A percentile compares a stretch with the other conserved stretches of the same genome.
Conservation (phyloP, 2,888 invertebrate species). For the Andrena marginata region DNA sequence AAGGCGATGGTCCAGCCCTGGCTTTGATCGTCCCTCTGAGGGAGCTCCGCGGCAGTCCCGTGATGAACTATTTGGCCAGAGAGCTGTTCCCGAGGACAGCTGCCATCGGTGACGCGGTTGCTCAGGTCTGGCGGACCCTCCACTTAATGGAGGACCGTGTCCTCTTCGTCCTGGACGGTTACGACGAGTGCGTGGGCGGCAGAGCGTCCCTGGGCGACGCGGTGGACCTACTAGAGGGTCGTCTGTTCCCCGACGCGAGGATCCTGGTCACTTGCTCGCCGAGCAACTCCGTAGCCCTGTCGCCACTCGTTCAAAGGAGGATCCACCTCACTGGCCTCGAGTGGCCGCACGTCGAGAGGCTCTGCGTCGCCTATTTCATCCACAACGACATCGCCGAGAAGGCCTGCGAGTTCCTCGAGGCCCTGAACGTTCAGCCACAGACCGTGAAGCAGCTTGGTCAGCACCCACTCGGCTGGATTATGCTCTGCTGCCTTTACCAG, state of each 20-base stretch:
- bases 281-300: conserved; percentile 82
- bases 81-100: conserved; percentile 84
- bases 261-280: conserved; percentile 86
- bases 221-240: conserved; percentile 86
- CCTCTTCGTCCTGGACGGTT: conserved; percentile 86
- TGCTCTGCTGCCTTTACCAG: conserved; percentile 86
- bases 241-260: conserved; percentile 86
- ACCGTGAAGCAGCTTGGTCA: conserved; percentile 84
- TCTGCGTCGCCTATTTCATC: conserved; percentile 86
- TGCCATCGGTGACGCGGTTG: conserved; percentile 80
- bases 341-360: conserved; percentile 85
- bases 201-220: conserved; percentile 85
- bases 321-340: conserved; percentile 86
- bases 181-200: conserved; percentile 85
- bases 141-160: conserved; percentile 85
- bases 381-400: conserved; percentile 84
- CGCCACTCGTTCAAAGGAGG: conserved; percentile 85
- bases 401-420: conserved; percentile 83
- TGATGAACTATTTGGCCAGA: conserved; percentile 77
- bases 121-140: conserved; percentile 85
- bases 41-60: conserved; percentile 85
- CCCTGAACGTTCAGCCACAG: conserved; percentile 83
- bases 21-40: conserved; percentile 86
- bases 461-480: conserved; percentile 86
- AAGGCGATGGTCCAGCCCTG: conserved; percentile 85